phyloP scores from a whole-genome alignment of 2,113 vertebrate species.

The Neopipo cinnamomea region DNA sequence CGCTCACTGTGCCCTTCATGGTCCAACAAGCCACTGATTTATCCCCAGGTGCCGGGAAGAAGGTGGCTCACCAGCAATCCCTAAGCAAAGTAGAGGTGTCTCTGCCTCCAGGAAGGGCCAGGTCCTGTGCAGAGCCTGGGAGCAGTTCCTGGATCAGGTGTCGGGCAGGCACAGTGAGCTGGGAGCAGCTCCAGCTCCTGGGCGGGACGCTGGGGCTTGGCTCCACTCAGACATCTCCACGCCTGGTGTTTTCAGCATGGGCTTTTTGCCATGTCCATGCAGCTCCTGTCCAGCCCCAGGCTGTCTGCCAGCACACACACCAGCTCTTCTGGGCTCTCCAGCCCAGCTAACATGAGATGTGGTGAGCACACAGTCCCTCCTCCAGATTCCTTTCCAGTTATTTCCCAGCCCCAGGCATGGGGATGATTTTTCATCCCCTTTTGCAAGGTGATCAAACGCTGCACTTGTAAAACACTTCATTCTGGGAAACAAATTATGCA shows the following conservation, averaged over 20 bases:
- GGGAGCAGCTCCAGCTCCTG: not conserved
- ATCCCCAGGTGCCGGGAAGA: not conserved
- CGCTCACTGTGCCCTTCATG: constrained; percentile 29
- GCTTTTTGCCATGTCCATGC: not conserved
- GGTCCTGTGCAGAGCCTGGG: not conserved
- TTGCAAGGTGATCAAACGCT: constrained; percentile 42
- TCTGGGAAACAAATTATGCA: constrained; percentile 26
- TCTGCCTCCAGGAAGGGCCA: not conserved
- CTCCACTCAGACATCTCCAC: rapidly evolving
- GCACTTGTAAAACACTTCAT: constrained; percentile 17
- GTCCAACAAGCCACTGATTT: not conserved
- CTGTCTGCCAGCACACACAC: not conserved
- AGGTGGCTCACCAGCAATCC: not conserved
- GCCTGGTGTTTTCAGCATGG: not conserved
- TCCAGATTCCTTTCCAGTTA: not conserved
- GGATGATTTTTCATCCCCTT: not conserved
- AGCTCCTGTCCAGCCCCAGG: not conserved
- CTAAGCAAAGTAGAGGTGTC: not conserved
- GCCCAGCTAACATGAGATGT: rapidly evolving
- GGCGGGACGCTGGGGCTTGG: not conserved
- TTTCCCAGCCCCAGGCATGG: not conserved
- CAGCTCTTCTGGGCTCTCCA: not conserved
- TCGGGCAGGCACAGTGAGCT: rapidly evolving
- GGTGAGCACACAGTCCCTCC: rapidly evolving
- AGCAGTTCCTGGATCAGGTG: not conserved